Evolutionary conservation across 2,797 vertebrate genomes (phyloP), one percentile per base, ranked within the genome.

Genomic region (Threskiornis aethiopicus): DNA sequence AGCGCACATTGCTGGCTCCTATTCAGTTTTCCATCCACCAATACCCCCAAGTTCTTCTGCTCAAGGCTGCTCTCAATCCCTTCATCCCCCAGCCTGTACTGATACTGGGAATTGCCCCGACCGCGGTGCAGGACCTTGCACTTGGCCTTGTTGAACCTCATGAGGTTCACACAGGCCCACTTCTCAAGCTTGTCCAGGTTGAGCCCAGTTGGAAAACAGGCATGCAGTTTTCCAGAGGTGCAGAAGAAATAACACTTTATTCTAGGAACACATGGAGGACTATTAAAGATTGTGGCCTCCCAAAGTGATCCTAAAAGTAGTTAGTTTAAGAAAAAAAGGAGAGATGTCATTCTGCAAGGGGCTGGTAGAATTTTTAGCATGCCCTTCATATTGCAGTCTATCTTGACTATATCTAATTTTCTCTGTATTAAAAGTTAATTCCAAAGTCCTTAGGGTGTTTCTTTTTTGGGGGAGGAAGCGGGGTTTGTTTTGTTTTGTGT

Each of bases 191-290:
- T 41, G 41, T 41, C 41, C 41, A 41, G 41, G 41, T 14, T 41
- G 41, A 41, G 3, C 6, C 8, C 39, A 37, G 5, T 0, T 59
- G 22, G 19, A 76, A 88, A 79, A n/a, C 7, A 71, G 25, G 9
- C 4, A n/a, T 2, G 2, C 14, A 51, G 8, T 58, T 70, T 86
- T 75, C 28, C 24, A 37, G 16, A 41, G 35, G 9, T 35, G 58
- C 0, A 6, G 29, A 67, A 49, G 21, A 69, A 87, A 37, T 61
- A 21, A 20, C 0, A 0, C 3, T 73, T 83, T 33, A 57, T 21
- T 54, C 33, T 54, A 61, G 16, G 10, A 61, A 37, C 16, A 44
- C 4, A 25, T 20, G 10, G 11, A 84, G 17, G 14, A 10, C 8
- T 69, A 6, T 39, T 80, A 49, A 85, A 76, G 26, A 18, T 3